These are phyloP conservation scores for Melanotaenia maccullochi DNA, from an alignment of 2,797 vertebrate species.

Conservation along the genomic window DNA sequence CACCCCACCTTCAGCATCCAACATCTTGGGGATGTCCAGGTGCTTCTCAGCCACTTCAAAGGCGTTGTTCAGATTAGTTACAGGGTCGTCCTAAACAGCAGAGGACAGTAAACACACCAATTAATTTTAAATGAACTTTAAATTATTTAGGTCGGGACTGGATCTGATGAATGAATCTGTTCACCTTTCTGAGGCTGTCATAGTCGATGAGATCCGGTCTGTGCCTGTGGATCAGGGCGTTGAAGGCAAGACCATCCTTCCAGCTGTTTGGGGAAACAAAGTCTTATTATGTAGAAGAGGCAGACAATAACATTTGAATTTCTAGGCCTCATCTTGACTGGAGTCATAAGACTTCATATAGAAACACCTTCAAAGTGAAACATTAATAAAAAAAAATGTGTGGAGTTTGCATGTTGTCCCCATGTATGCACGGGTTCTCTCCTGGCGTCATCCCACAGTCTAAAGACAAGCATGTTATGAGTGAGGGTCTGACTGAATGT, in stretches of 20 bases:
- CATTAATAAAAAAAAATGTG: neutral
- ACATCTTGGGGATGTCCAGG: conserved; percentile 96
- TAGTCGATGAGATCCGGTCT: conserved; percentile 95
- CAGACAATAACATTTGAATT: neutral
- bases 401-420: neutral
- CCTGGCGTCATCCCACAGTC: too few species aligned
- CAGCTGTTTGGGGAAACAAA: conserved; percentile 81
- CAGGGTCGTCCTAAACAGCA: conserved; percentile 87
- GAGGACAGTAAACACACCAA: neutral
- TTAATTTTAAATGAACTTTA: neutral
- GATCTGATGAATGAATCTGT: accelerated
- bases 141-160: accelerated
- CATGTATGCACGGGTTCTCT: neutral
- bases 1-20: conserved; percentile 92
- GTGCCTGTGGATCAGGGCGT: conserved; percentile 95
- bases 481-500: too few species aligned
- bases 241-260: conserved; percentile 96
- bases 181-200: conserved; percentile 93
- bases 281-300: neutral
- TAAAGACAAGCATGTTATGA: too few species aligned
- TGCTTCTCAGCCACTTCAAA: conserved; percentile 97
- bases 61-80: conserved; percentile 96
- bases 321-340: neutral
- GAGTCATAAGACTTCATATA: neutral
- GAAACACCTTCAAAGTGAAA: neutral